A percentile compares a stretch with the other conserved stretches of the same genome.
These are phyloP conservation scores for Procavia capensis DNA, from an alignment of 2,113 vertebrate genomes.

Conservation along the genomic window DNA sequence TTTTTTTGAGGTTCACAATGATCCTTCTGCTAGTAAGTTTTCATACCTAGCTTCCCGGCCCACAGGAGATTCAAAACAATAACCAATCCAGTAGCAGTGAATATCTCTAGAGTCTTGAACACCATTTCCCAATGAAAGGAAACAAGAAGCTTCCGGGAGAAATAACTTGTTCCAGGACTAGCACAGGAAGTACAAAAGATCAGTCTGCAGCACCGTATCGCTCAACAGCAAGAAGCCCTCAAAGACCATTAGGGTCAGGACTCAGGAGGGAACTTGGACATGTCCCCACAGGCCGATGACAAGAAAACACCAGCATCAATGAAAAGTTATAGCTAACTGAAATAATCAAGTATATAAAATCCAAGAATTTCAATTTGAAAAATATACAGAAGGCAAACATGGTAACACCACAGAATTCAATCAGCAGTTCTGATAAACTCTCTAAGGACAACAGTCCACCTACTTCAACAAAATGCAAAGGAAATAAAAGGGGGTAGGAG, in stretches of 20 bases:
- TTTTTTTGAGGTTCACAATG: slow-evolving; percentile 44
- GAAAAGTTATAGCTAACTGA: neutral
- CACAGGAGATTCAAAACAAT: slow-evolving; percentile 48
- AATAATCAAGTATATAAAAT: slow-evolving; percentile 50
- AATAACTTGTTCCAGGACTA: neutral
- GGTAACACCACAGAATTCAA: neutral
- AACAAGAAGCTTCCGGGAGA: neutral
- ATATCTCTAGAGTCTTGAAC: neutral
- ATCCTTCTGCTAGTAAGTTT: slow-evolving; percentile 22
- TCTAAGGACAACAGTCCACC: neutral
- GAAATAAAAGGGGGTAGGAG: neutral
- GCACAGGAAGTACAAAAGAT: neutral
- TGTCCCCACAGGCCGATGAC: neutral
- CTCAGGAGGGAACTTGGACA: slow-evolving; percentile 4
- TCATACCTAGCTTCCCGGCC: neutral
- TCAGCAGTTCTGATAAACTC: slow-evolving; percentile 1
- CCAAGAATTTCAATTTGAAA: neutral
- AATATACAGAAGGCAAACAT: slow-evolving; percentile 23
- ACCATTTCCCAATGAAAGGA: neutral
- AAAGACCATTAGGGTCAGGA: slow-evolving; percentile 2
- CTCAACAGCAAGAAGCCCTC: slow-evolving; percentile 35
- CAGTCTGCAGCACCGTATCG: neutral
- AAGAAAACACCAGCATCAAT: neutral
- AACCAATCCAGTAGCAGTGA: slow-evolving; percentile 3
- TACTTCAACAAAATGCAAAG: slow-evolving; percentile 12